phyloP scores from a whole-genome alignment of 2,888 invertebrate genomes.

The Trisateles emortualis region DNA sequence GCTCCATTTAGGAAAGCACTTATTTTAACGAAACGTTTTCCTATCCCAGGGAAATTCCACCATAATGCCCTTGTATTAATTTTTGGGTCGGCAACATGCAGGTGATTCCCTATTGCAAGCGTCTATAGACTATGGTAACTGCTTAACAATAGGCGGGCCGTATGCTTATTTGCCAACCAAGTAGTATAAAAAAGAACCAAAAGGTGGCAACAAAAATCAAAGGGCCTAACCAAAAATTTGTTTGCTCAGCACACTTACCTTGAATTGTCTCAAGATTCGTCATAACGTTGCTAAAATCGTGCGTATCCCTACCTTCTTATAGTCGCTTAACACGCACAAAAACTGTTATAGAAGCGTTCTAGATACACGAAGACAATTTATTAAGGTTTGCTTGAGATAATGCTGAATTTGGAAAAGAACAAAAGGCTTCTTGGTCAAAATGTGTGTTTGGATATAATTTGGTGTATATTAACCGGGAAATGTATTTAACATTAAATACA shows the following conservation, averaged over 20 bases:
- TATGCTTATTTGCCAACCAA: no score
- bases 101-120: no score
- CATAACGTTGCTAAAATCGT: conserved; percentile 16
- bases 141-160: no score
- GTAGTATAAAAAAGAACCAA: background rate
- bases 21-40: no score
- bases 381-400: conserved; percentile 7
- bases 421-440: background rate
- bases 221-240: background rate
- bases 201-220: background rate
- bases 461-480: no score
- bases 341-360: conserved; percentile 8
- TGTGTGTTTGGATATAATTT: background rate
- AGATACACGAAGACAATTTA: conserved; percentile 11
- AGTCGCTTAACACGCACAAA: conserved; percentile 15
- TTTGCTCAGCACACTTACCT: background rate
- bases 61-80: no score
- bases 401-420: conserved; percentile 7
- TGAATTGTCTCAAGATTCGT: conserved; percentile 11
- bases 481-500: no score
- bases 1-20: no score
- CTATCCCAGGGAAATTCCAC: no score
- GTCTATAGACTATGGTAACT: no score
- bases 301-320: conserved; percentile 13
- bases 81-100: no score